phyloP scores from a whole-genome alignment of 1,140 invertebrate species.

The Drosophila miranda region DNA sequence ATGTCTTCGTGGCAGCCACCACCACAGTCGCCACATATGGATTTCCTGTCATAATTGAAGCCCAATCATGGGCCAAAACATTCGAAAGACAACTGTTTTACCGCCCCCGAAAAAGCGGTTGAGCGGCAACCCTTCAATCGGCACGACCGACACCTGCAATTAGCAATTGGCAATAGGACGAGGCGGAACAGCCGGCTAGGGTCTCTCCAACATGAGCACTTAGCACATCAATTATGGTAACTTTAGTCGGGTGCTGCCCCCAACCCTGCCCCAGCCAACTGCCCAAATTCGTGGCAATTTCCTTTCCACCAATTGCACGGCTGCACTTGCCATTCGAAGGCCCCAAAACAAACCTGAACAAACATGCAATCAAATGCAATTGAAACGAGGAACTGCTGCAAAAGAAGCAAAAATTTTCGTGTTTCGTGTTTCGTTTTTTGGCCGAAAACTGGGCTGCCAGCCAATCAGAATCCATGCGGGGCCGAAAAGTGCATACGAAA shows the following conservation, averaged over 20 bases:
- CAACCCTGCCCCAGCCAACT: neutral
- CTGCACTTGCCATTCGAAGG: constrained; percentile 6
- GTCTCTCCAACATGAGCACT: constrained; percentile 27
- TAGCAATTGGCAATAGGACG: constrained; percentile 45
- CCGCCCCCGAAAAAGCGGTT: constrained; percentile 19
- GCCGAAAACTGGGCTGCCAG: constrained; percentile 63
- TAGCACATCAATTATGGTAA: constrained; percentile 58
- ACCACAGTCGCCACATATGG: constrained; percentile 3
- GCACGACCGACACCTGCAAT: constrained; percentile 56
- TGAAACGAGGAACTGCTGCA: constrained; percentile 35
- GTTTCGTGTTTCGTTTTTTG: constrained; percentile 55
- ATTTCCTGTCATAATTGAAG: constrained; percentile 18
- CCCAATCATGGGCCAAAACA: neutral
- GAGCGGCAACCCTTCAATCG: constrained; percentile 58
- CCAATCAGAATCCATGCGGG: constrained; percentile 77
- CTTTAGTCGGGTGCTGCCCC: constrained; percentile 36
- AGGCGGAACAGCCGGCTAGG: neutral
- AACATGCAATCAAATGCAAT: constrained; percentile 80
- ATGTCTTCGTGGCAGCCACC: constrained; percentile 4
- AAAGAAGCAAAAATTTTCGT: constrained; percentile 37
- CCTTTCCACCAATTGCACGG: constrained; percentile 67
- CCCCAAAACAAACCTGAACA: constrained; percentile 43
- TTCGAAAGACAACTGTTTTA: neutral
- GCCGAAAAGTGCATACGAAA: constrained; percentile 77
- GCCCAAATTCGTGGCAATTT: constrained; percentile 59